Base-by-base conservation (phyloP, 2,797 vertebrate species). In the Gorsachius magnificus region DNA sequence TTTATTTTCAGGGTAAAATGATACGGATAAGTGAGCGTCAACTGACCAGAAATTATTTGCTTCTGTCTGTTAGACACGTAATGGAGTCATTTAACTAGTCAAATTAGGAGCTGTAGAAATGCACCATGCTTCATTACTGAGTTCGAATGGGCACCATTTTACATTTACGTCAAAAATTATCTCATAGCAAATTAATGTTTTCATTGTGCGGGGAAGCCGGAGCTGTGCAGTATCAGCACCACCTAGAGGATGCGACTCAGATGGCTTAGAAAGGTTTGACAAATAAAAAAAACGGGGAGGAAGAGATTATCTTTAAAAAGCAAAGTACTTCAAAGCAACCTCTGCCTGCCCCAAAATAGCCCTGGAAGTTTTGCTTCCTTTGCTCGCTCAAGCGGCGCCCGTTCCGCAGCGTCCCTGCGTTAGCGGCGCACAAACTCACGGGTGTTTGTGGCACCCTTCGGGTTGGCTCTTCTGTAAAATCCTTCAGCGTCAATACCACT, bases 1-100 rank as follows among this genome's bases (percentile, higher is more conserved):
- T 98, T 98, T 98, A 99, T 99, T 99, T 99, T 99, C 98, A 98
- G 98, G 98, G 98, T 99, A 98, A 99, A 98, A 99, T 98, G 99
- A 99, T 98, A 99, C 98, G 99, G 99, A 98, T 99, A 99, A 99
- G 99, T 99, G 99, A 99, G 99, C 99, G 98, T 99, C 99, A 99
- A 99, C 99, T 99, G 99, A 99, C 99, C 99, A 99, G 99, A 99
- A 99, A 99, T 99, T 99, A 99, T 99, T 99, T 99, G 99, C 99
- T 99, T 99, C 99, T 99, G 99, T 99, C 99, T 99, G 99, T 99
- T 99, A 99, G 99, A 99, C 99, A 99, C 99, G 99, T 99, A 99
- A 99, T 99, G 99, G 99, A 99, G 99, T 99, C 99, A 99, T 99
- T 99, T 99, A 99, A 99, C 99, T 99, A 99, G 99, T 99, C 99